Evolutionary conservation across 2,888 invertebrate genomes (phyloP).

Genomic region (Rotaria sp.): DNA sequence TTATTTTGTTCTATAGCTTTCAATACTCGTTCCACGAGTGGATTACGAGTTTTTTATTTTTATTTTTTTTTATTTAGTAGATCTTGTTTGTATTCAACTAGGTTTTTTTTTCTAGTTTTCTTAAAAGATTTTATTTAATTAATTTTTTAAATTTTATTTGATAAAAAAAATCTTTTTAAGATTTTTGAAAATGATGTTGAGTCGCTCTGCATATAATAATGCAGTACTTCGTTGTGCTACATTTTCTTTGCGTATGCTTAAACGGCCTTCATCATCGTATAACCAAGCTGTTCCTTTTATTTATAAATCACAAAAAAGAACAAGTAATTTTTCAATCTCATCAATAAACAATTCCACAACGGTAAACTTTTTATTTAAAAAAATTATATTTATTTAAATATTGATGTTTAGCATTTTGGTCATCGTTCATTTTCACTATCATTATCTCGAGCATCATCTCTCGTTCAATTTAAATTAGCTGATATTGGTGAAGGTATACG

Average conservation of each 20-base stretch:
- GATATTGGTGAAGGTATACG: conserved; percentile 98
- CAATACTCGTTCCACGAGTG: not conserved
- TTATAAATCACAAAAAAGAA: not conserved
- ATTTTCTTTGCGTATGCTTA: not conserved
- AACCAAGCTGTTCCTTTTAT: not conserved
- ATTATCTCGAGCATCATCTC: not conserved
- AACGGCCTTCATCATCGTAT: not conserved
- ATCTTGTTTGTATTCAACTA: not conserved
- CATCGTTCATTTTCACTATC: not conserved
- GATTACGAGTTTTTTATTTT: not conserved
- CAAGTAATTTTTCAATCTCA: not conserved
- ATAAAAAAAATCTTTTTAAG: not conserved
- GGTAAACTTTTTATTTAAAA: not conserved
- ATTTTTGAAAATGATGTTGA: not conserved
- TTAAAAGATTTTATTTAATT: not conserved
- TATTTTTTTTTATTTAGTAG: not conserved
- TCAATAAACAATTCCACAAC: not conserved
- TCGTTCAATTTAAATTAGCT: conserved; percentile 79
- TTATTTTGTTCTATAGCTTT: not conserved
- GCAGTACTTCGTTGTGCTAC: not conserved
- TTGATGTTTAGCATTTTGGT: not conserved
- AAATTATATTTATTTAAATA: not conserved
- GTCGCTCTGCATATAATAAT: not conserved
- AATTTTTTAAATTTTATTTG: not conserved
- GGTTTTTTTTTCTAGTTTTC: not conserved